Conservation (phyloP, 1,140 invertebrate genomes). For the Pogonomyrmex barbatus region DNA sequence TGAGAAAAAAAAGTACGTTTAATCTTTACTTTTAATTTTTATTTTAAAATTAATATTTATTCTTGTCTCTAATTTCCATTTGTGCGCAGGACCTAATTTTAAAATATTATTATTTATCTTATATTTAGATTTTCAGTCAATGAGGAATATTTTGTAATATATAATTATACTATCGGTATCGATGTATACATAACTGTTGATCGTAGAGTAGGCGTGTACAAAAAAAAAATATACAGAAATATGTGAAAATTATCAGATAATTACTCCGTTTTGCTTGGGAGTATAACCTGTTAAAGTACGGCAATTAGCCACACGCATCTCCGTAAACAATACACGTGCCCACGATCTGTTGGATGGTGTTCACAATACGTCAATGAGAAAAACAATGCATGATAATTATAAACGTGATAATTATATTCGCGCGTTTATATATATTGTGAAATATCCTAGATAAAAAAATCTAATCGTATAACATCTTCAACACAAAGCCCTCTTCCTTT, state of each 20-base stretch:
- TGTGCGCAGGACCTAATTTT: background rate
- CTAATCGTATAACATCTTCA: background rate
- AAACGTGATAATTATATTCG: constrained; percentile 51
- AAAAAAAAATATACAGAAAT: constrained; percentile 32
- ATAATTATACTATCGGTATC: background rate
- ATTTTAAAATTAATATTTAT: too few species aligned
- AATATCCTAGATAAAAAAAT: constrained; percentile 19
- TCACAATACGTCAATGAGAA: constrained; percentile 58
- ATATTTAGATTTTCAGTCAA: background rate
- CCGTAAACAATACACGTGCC: constrained; percentile 64
- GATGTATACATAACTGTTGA: background rate
- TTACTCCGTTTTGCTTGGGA: constrained; percentile 38
- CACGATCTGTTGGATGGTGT: constrained; percentile 47
- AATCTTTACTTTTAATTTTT: too few species aligned
- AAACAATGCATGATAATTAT: constrained; percentile 69
- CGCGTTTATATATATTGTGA: constrained; percentile 20
- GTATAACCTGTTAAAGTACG: constrained; percentile 46
- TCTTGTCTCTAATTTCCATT: too few species aligned
- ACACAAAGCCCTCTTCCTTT: background rate
- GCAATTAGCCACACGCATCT: constrained; percentile 48
- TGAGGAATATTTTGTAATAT: background rate
- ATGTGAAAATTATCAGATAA: constrained; percentile 36
- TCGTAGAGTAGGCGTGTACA: background rate
- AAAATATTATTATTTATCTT: background rate
- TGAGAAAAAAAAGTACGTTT: too few species aligned